phyloP scores from a whole-genome alignment of 1,140 invertebrate species.

The Calliphora vicina region DNA sequence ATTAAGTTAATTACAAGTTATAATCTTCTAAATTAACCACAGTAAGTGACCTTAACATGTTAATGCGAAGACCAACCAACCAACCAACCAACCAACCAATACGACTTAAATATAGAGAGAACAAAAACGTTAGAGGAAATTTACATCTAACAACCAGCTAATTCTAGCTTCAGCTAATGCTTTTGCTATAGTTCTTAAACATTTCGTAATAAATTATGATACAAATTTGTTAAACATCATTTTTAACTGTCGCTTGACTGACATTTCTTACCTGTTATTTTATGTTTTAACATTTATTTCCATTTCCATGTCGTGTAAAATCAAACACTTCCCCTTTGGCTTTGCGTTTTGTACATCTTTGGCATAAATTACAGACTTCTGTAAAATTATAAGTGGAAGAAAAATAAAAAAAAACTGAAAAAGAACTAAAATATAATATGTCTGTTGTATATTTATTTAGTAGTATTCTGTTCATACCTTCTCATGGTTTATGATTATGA shows the following conservation, averaged over 20 bases:
- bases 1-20: not conserved
- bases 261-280: not conserved
- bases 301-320: not conserved
- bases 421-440: too few species aligned
- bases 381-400: not conserved
- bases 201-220: not conserved
- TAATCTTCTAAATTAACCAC: not conserved
- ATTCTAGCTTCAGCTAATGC: too few species aligned
- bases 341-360: not conserved
- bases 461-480: too few species aligned
- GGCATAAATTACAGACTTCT: not conserved
- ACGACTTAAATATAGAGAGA: not conserved
- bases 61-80: not conserved
- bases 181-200: not conserved
- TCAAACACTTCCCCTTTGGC: not conserved
- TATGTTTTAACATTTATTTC: not conserved
- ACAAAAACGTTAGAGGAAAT: not conserved
- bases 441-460: not conserved
- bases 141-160: not conserved
- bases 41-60: not conserved
- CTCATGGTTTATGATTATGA: conserved; percentile 5
- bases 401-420: not conserved
- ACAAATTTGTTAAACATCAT: not conserved
- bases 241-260: not conserved
- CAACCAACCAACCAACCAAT: too few species aligned